Base-by-base conservation (phyloP, 2,888 invertebrate genomes). In the Cephalotes varians region DNA sequence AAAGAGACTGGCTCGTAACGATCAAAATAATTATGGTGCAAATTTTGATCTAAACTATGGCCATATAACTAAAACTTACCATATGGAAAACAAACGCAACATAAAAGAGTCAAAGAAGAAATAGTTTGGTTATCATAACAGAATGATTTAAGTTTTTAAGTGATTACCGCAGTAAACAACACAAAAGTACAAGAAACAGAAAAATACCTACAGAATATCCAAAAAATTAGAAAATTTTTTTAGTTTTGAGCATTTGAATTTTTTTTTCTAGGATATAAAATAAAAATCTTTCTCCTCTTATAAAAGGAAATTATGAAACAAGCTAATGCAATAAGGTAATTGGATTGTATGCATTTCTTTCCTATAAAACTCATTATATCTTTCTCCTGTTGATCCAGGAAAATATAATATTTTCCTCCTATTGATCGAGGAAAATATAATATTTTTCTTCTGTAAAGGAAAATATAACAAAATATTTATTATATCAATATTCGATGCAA, bases 11-110 rank as follows among this genome's bases (percentile, higher is more conserved):
- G 76, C 44, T 47, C 74, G 28, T 31, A 67, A 34, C 1, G 28
- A 40, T 56, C 62, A 21, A 1, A n/a, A 40, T 37, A 64, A 81
- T 0, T 2, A n/a, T 0, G 49, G 28, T 56, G 69, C 64, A 0
- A 80, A 82, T 58, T 86, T 76, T 2, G 65, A 82, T 31, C 1
- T 51, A 28, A 86, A 88, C 49, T 87, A 84, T 5, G 49, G 69
- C 7, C 82, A 76, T 37, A 58, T 51, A 15, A 54, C 84, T 18
- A 84, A 86, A 25, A 73, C 47, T 3, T 81, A 71, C 3, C 40
- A 69, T 3, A n/a, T 15, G 0, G 72, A 80, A 49, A 0, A 54
- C 18, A 31, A 25, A n/a, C 15, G 34, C 9, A n/a, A 2, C 0
- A 40, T 49, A 44, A 62, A 47, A 44, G 72, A 62, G 2, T 31